Evolutionary conservation across 64 coral and sea anemone genomes (phyloP), one percentile per base, ranked within the genome.

Genomic region (Dendronephthya gigantea): DNA sequence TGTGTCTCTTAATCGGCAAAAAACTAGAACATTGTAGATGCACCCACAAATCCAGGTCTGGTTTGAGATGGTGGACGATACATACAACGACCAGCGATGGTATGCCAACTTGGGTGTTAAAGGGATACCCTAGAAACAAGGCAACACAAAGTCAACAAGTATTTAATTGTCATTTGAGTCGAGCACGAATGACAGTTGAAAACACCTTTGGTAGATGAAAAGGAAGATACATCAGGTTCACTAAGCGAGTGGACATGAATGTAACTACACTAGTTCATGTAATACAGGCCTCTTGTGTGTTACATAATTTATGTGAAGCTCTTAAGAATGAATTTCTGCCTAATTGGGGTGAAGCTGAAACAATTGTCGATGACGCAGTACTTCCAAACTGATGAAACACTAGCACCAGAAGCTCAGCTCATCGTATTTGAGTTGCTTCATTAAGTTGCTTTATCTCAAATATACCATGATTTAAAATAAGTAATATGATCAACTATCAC

Each of bases 181-280:
- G 69, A 33, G 69, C 69, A 13, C 28, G 69, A 27, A 75, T 75
- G 69, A 75, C 69, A 16, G 69, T 75, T 14, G 69, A 75, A 27
- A 75, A 75, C 35, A 75, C 69, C 69, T 75, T 75, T 38, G 69
- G 69, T 32, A 32, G 69, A 16, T 75, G 69, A 30, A 75, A 75
- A 37, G 69, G 69, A 27, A 75, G 69, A 16, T 75, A 75, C 69
- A 75, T 75, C 69, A 3, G 69, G 34, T 75, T 75, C 69, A 75
- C 69, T 30, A 75, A 75, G 35, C 69, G 30, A 30, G 69, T 75
- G 7, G 69, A 75, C 69, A 75, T 75, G 69, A 30, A 27, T 75
- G 30, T 75, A 75, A 27, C 69, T 31, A 9, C 29, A 33, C 34
- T 75, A 75, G 69, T 75, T 2, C 30, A 33, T 75, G 69, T 75